phyloP scores from a whole-genome alignment of 2,888 invertebrate genomes.

The Petrophora chlorosata region DNA sequence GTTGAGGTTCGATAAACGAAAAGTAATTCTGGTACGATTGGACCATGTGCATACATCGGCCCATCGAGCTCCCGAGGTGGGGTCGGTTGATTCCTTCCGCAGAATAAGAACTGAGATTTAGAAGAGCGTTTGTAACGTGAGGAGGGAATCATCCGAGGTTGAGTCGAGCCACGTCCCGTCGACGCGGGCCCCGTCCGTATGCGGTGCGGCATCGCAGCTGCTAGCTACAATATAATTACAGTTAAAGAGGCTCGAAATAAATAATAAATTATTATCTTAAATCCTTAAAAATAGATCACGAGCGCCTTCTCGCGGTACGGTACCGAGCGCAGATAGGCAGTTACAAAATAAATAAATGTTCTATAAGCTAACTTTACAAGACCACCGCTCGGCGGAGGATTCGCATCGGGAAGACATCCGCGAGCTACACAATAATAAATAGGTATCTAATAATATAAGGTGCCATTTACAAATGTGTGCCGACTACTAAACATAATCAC shows the following conservation, averaged over 20 bases:
- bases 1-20: slow-evolving; percentile 37
- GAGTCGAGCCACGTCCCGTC: slow-evolving; percentile 72
- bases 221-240: slow-evolving; percentile 75
- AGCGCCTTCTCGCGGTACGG: slow-evolving; percentile 83
- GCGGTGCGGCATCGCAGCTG: slow-evolving; percentile 80
- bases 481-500: slow-evolving; percentile 77
- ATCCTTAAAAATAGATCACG: slow-evolving; percentile 84
- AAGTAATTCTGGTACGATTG: slow-evolving; percentile 23
- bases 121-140: slow-evolving; percentile 35
- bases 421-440: slow-evolving; percentile 77
- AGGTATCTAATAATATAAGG: slow-evolving; percentile 80
- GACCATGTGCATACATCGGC: slow-evolving; percentile 28
- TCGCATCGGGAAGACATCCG: slow-evolving; percentile 82
- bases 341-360: slow-evolving; percentile 81
- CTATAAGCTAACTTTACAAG: slow-evolving; percentile 83
- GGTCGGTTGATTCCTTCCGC: slow-evolving; percentile 56
- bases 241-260: slow-evolving; percentile 84
- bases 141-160: slow-evolving; percentile 56
- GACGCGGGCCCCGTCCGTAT: slow-evolving; percentile 77
- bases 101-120: slow-evolving; percentile 34
- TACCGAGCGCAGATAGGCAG: slow-evolving; percentile 82
- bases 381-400: slow-evolving; percentile 83
- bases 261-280: slow-evolving; percentile 84
- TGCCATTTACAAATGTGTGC: slow-evolving; percentile 83
- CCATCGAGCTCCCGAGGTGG: slow-evolving; percentile 60